Evolutionary conservation across 2,113 vertebrate genomes (phyloP), one percentile per base, ranked within the genome.

Genomic region (Camarhynchus parvulus): DNA sequence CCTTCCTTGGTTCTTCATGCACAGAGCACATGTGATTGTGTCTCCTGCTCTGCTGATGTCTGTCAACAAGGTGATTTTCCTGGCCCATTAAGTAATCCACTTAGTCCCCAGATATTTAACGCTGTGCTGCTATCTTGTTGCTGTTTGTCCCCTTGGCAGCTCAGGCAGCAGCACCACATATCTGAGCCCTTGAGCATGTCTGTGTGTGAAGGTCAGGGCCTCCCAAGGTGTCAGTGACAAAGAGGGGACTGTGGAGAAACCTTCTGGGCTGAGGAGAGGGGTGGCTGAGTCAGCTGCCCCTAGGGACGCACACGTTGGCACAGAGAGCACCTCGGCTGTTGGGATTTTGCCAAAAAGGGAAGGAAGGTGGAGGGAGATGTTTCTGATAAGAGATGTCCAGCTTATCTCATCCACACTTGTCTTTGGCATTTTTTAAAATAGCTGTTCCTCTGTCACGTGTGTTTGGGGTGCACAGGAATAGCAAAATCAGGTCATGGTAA

Each of bases 361-460:
- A 82, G 47, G 79, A 86, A 90, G 88, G 83, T 83, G 95, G 52
- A 93, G 76, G 64, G 68, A 86, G 78, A 84, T 74, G 79, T 85
- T 85, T 78, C 79, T 89, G 83, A 90, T 91, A 50, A 10, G 88
- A 85, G 58, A 46, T 62, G 84, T 88, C 90, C 61, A 59, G 41
- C 59, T 62, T 72, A 23, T 56, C 82, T 95, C 94, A 58, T 7
- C 30, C 46, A 41, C 94, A 92, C 88, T 82, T 76, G 13, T 28
- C 78, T 88, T 22, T 77, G 91, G 61, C 44, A 39, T 79, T 92
- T 92, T 96, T 94, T 89, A 70, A 97, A 95, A 95, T 90, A 95
- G 88, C 83, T 82, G 73, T 18, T 89, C 83, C 75, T 64, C 78
- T 28, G 52, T 90, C 93, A 91, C 89, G 52, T 1, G 2, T 19